Base-by-base conservation (phyloP, 53 echinoderm and acorn worm genomes). In the Patiria pectinifera region DNA sequence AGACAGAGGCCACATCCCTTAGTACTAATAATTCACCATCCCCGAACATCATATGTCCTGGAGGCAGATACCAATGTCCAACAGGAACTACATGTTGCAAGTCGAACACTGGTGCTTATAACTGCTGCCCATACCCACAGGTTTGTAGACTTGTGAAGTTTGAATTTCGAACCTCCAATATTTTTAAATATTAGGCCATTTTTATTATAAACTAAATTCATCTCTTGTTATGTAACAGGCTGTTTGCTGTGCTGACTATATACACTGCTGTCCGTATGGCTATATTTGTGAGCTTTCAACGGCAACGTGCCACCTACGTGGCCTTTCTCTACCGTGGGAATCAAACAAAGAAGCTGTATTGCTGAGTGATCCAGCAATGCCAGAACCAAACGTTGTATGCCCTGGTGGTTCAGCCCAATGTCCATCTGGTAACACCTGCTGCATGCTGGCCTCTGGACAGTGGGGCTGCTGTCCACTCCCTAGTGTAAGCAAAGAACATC, bases 381-480 rank as follows among this genome's bases (percentile, higher is more conserved):
- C 74, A 23, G 74, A 74, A 74, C 74, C 82, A 62, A 83, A 81
- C 86, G 83, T 94, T 15, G 59, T 92, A 3, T 94, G 94, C 59
- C 92, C 92, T 26, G 94, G 86, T 87, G 76, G 89, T 46, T 0
- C 21, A 16, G 24, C 63, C 1, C 78, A 93, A 45, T 95, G 95
- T 85, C 95, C 95, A 23, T 14, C 53, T 71, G 93, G 91, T 46
- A 91, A 90, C 76, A 90, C 95, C 46, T 95, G 95, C 85, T 95
- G 95, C 76, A 89, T 18, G 66, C 59, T 93, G 13, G 11, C 85
- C 9, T 69, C 84, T 79, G 95, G 95, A 22, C 74, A 85, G 43
- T 95, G 88, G 84, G 93, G 93, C 7, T 95, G 95, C 85, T 95
- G 95, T 46, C 95, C 95, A 23, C 19, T 94, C 11, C 92, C 91